Evolutionary conservation across 2,797 vertebrate genomes (phyloP), one percentile per base, ranked within the genome.

Genomic region (Garrulus glandarius): DNA sequence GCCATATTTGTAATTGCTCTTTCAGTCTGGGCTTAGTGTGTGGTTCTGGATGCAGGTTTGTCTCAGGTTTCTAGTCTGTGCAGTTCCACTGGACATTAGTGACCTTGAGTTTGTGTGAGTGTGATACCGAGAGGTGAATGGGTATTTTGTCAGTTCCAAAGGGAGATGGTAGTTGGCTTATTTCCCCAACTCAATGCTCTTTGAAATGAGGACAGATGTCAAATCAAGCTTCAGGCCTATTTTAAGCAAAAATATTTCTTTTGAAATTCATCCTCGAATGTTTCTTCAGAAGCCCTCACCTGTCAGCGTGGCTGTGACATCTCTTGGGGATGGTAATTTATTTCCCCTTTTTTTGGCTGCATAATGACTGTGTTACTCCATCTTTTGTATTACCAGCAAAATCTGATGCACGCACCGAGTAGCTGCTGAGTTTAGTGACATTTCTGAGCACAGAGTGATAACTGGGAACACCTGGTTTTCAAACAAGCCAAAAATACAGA

Each of bases 291-390:
- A 65, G 47, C 63, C 52, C 39, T 95, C 47, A 59, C 87, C 87
- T 92, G 91, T 89, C 77, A 89, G 46, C 43, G 0, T 79, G 78
- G 39, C 63, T 93, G 36, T 90, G 87, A 78, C 55, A 43, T 92
- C 64, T 90, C 65, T 29, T 43, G 50, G 55, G 47, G 34, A 59
- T 67, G 36, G 39, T 84, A 90, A 84, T 86, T 94, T 91, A 74
- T 76, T 94, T 94, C 65, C 74, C 32, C 41, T 52, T 92, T 92
- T 67, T 34, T 84, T 64, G 47, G 47, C 63, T 94, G 47, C 55
- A 11, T 67, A 63, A 78, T 65, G 59, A 55, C 44, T 63, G 11
- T 44, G 52, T 89, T 82, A 34, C 52, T 87, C 14, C 3, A 3
- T 69, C 59, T 78, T 85, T 87, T 88, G 69, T 78, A 27, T 71